Evolutionary conservation across 1,140 invertebrate genomes (phyloP).

Genomic region (Solen grandis): DNA sequence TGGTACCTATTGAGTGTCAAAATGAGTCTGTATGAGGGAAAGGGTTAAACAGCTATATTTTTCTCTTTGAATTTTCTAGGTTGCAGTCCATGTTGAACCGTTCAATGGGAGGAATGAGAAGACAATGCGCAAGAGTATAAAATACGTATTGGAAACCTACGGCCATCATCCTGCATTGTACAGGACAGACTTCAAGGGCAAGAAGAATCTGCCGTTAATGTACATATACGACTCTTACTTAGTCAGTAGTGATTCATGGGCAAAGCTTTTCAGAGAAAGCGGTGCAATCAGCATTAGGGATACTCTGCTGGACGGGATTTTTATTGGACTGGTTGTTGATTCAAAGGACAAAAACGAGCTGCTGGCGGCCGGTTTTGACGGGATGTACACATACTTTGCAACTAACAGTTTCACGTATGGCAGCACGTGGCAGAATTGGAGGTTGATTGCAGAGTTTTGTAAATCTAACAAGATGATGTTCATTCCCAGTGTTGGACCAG

Average conservation of each 20-base stretch:
- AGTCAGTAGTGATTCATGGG: conserved; percentile 75
- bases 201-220: conserved; percentile 79
- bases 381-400: conserved; percentile 83
- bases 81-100: conserved; percentile 82
- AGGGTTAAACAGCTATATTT: no score
- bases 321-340: conserved; percentile 81
- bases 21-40: no score
- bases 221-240: conserved; percentile 83
- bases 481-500: conserved; percentile 82
- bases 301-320: conserved; percentile 81
- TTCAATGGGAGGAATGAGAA: conserved; percentile 78
- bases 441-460: conserved; percentile 75
- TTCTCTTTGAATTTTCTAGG: no score
- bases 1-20: no score
- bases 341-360: conserved; percentile 74
- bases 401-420: conserved; percentile 81
- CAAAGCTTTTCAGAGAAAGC: conserved; percentile 72
- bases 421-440: conserved; percentile 81
- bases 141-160: conserved; percentile 81
- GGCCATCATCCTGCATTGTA: conserved; percentile 82
- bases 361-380: conserved; percentile 81
- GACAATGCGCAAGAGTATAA: conserved; percentile 75
- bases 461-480: conserved; percentile 78
- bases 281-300: conserved; percentile 75
- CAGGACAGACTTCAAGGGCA: conserved; percentile 60